Evolutionary conservation across 2,113 vertebrate genomes (phyloP).

Genomic region (Tyrannus savana): DNA sequence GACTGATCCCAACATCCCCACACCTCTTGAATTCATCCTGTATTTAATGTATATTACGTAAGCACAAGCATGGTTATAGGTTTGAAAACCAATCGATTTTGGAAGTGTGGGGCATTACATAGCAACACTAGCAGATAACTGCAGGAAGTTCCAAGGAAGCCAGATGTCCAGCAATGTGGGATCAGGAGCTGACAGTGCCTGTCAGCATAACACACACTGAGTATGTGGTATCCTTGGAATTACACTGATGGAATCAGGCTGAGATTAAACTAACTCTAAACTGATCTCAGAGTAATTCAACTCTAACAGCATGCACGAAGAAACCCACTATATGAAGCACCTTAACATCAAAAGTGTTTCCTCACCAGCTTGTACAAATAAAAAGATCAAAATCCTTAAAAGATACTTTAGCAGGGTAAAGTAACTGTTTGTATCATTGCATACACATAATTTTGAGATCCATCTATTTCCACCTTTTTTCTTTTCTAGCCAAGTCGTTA

Average conservation of each 20-base stretch:
- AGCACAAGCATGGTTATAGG: not conserved
- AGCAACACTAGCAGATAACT: not conserved
- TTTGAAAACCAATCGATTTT: not conserved
- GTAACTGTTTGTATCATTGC: not conserved
- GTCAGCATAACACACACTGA: not conserved
- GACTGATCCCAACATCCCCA: not conserved
- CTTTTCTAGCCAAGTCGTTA: not conserved
- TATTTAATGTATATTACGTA: not conserved
- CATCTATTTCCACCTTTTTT: not conserved
- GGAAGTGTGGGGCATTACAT: not conserved
- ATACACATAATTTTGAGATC: not conserved
- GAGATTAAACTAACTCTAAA: not conserved
- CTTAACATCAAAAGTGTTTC: not conserved
- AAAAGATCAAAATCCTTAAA: not conserved
- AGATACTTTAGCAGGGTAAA: not conserved
- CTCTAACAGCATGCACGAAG: not conserved
- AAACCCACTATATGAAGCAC: not conserved
- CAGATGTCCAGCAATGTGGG: fast-evolving
- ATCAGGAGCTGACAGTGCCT: not conserved
- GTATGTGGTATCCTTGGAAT: not conserved
- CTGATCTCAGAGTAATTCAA: not conserved
- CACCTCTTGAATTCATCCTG: not conserved
- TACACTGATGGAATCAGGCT: not conserved
- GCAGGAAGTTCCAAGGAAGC: not conserved
- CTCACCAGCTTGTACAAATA: not conserved